Percentiles rank a stretch among this genome's conserved stretches.
phyloP scores from a whole-genome alignment of 1,140 invertebrate species.

The Arctopsyche grandis region DNA sequence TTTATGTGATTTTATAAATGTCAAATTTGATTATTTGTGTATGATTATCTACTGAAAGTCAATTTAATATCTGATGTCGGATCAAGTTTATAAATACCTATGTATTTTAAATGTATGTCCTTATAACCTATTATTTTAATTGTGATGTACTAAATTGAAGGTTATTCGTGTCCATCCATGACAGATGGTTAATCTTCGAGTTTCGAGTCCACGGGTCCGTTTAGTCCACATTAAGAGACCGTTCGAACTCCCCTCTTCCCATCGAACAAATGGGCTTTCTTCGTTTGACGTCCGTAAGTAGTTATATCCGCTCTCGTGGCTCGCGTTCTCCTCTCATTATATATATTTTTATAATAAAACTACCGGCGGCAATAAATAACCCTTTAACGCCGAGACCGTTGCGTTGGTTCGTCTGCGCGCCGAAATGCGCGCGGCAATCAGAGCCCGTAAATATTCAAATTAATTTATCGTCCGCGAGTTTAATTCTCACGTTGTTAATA shows the following conservation, averaged over 20 bases:
- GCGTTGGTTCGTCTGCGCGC: not conserved
- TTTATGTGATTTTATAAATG: too few relatives aligned
- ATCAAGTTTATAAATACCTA: not conserved
- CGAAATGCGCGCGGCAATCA: not conserved
- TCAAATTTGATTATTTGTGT: too few relatives aligned
- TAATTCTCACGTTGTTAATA: not conserved
- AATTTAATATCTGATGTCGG: too few relatives aligned
- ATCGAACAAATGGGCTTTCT: conserved; percentile 18
- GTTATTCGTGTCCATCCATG: not conserved
- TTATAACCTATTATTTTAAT: not conserved
- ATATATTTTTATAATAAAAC: conserved; percentile 16
- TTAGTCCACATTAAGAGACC: conserved; percentile 22
- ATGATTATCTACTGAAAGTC: too few relatives aligned
- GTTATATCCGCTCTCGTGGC: conserved; percentile 41
- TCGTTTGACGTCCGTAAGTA: conserved; percentile 47
- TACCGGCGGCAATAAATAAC: conserved; percentile 25
- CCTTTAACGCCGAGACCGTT: conserved; percentile 6
- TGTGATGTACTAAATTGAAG: not conserved
- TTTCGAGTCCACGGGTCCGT: conserved; percentile 14
- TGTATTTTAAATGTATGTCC: not conserved
- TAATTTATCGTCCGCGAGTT: not conserved
- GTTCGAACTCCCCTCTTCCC: not conserved
- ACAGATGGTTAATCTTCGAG: conserved; percentile 39
- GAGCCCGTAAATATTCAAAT: not conserved
- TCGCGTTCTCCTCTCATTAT: conserved; percentile 2